Conservation (phyloP, 2,888 invertebrate species). For the Peribatodes rhomboidaria region DNA sequence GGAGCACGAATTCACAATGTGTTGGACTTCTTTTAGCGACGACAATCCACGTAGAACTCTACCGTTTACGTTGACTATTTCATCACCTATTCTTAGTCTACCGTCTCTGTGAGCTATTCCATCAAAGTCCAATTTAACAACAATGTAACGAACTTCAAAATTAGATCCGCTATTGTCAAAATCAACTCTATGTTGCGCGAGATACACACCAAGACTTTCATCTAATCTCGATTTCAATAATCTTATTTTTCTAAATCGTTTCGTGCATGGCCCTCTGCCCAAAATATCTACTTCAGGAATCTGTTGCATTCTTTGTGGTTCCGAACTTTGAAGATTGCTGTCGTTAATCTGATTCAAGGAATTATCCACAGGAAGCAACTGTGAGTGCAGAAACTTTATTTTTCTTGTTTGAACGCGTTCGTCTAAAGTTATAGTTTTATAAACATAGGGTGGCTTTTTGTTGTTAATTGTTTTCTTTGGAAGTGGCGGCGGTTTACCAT, state of each 20-base stretch:
- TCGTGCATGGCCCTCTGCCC: slow-evolving; percentile 87
- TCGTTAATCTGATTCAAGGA: slow-evolving; percentile 65
- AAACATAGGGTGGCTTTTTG: slow-evolving; percentile 76
- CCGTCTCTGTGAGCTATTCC: slow-evolving; percentile 92
- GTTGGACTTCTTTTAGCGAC: slow-evolving; percentile 88
- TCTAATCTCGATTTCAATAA: slow-evolving; percentile 88
- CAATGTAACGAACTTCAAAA: slow-evolving; percentile 88
- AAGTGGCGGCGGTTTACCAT: slow-evolving; percentile 79
- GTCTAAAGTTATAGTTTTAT: slow-evolving; percentile 81
- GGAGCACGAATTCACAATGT: slow-evolving; percentile 84
- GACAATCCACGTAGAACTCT: slow-evolving; percentile 91
- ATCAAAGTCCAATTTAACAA: slow-evolving; percentile 88
- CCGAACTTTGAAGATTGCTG: slow-evolving; percentile 58
- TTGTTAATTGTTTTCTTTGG: slow-evolving; percentile 79
- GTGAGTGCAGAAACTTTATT: slow-evolving; percentile 81
- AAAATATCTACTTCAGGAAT: slow-evolving; percentile 73
- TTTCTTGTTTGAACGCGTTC: slow-evolving; percentile 83
- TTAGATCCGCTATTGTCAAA: slow-evolving; percentile 82
- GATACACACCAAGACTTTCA: slow-evolving; percentile 90
- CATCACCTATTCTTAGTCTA: slow-evolving; percentile 93
- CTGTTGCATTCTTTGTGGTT: slow-evolving; percentile 54
- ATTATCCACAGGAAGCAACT: slow-evolving; percentile 72
- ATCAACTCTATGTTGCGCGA: slow-evolving; percentile 89
- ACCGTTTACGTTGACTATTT: slow-evolving; percentile 96
- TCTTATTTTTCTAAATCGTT: slow-evolving; percentile 88